Conservation (phyloP, 2,113 vertebrate genomes). For the Brachyistius frenatus region DNA sequence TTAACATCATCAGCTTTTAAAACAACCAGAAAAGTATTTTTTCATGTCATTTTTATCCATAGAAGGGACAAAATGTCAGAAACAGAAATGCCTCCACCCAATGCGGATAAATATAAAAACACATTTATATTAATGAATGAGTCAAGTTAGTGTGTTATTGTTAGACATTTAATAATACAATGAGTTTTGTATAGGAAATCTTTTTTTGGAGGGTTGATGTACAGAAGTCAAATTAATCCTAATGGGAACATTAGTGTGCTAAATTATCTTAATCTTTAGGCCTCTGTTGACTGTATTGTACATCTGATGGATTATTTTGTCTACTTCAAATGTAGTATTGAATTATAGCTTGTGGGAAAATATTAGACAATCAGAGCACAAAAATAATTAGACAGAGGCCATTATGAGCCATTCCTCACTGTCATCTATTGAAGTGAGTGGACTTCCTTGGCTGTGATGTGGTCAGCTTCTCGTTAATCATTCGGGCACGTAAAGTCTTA, state of each 20-base stretch:
- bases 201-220: background rate
- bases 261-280: background rate
- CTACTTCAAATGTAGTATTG: background rate
- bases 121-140: background rate
- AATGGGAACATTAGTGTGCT: background rate
- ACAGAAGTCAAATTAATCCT: background rate
- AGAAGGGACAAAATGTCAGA: background rate
- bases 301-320: background rate
- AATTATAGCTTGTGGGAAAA: conserved; percentile 52
- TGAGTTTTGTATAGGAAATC: background rate
- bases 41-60: background rate
- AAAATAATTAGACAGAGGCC: conserved; percentile 45
- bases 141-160: background rate
- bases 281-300: background rate
- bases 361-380: conserved; percentile 16
- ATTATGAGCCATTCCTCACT: conserved; percentile 60
- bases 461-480: conserved; percentile 72
- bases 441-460: conserved; percentile 58
- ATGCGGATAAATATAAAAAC: background rate
- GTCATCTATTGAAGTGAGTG: conserved; percentile 53
- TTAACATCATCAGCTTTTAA: conserved; percentile 8
- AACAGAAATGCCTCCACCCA: conserved; percentile 3
- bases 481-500: conserved; percentile 66
- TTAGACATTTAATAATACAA: background rate
- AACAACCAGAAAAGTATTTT: conserved; percentile 3